Evolutionary conservation across 2,888 invertebrate genomes (phyloP).

Genomic region (Parascotia fuliginaria): DNA sequence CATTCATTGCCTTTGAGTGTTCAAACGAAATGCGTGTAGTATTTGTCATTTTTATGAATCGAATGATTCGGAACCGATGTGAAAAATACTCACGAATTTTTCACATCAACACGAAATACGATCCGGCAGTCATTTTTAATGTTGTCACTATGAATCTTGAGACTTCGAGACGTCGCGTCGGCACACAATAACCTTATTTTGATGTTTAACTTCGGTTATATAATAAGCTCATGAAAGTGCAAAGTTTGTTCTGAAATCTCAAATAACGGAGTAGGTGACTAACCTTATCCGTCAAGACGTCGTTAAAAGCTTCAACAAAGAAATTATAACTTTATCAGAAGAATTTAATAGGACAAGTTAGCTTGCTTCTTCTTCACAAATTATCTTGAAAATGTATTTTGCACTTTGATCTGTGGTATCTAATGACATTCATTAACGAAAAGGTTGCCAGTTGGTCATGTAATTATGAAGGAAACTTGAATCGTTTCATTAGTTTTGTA

Average conservation of each 20-base stretch:
- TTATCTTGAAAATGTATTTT: constrained; percentile 39
- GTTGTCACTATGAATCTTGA: constrained; percentile 8
- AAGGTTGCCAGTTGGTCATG: constrained; percentile 13
- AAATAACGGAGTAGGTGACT: constrained; percentile 37
- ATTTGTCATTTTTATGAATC: constrained; percentile 32
- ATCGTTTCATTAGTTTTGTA: constrained; percentile 1
- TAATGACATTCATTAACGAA: constrained; percentile 20
- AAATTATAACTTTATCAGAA: constrained; percentile 40
- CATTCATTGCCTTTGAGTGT: constrained; percentile 24
- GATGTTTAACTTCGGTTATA: constrained; percentile 30
- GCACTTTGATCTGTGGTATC: constrained; percentile 20
- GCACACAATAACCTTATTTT: constrained; percentile 26
- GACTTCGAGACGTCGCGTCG: constrained; percentile 22
- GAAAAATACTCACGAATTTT: constrained; percentile 14
- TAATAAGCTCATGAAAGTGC: constrained; percentile 38
- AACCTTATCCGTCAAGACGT: constrained; percentile 34
- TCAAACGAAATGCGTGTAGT: constrained; percentile 30
- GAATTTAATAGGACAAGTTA: constrained; percentile 42
- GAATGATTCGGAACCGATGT: constrained; percentile 1
- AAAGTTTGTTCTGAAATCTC: constrained; percentile 37
- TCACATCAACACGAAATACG: constrained; percentile 10
- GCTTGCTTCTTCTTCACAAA: constrained; percentile 28
- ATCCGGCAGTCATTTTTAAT: constrained; percentile 20
- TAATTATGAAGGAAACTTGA: constrained; percentile 2
- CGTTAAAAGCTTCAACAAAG: constrained; percentile 46